phyloP scores from a whole-genome alignment of 2,797 vertebrate genomes.

The Lacerta agilis region DNA sequence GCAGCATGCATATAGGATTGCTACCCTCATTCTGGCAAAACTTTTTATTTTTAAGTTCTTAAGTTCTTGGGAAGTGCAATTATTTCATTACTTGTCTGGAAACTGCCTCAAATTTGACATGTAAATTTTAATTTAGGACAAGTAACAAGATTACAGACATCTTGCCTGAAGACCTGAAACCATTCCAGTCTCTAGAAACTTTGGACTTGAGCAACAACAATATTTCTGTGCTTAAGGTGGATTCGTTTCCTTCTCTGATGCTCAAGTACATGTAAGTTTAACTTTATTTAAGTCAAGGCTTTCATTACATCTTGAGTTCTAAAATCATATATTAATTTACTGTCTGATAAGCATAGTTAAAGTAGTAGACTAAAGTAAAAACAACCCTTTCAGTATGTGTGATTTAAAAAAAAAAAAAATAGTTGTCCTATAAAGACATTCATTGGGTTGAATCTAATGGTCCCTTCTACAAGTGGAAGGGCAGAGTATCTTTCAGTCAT shows the following conservation, averaged over 20 bases:
- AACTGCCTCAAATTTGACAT: background rate
- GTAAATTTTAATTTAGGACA: slow-evolving; percentile 83
- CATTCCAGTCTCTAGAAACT: slow-evolving; percentile 87
- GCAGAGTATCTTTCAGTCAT: background rate
- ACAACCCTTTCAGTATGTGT: too few species aligned
- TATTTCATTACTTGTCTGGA: background rate
- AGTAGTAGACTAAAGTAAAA: background rate
- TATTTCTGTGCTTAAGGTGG: slow-evolving; percentile 84
- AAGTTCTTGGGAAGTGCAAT: background rate
- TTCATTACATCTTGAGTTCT: background rate
- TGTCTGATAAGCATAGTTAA: background rate
- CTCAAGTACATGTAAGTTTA: slow-evolving; percentile 92
- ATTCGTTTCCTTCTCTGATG: slow-evolving; percentile 85
- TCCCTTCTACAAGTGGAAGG: background rate
- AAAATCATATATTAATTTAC: background rate
- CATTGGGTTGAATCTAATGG: too few species aligned
- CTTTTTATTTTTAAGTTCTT: background rate
- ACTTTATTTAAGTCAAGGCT: background rate
- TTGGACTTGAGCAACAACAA: slow-evolving; percentile 94
- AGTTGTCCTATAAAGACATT: too few species aligned
- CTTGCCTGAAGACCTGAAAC: slow-evolving; percentile 82
- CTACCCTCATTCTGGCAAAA: background rate
- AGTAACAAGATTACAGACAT: slow-evolving; percentile 89
- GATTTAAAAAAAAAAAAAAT: too few species aligned
- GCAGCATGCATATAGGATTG: background rate